Evolutionary conservation across 2,888 invertebrate species (phyloP).

Genomic region (Amaurobius ferox): DNA sequence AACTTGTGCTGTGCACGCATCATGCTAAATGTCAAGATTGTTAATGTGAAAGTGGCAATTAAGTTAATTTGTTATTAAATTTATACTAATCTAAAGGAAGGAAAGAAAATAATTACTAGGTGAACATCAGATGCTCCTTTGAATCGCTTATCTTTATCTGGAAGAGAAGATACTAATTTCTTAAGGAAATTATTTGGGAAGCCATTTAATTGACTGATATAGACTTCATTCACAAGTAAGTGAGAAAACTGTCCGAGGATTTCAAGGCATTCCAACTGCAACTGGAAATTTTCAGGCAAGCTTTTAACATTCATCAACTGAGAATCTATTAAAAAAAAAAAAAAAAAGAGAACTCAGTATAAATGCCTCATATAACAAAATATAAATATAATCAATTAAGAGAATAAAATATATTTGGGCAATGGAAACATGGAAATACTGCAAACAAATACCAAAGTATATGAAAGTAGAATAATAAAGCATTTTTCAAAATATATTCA

Average conservation of each 20-base stretch:
- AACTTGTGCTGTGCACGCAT: too few relatives aligned
- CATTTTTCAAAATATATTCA: too few relatives aligned
- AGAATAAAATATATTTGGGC: too few relatives aligned
- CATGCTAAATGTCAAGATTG: too few relatives aligned
- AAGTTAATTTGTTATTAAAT: too few relatives aligned
- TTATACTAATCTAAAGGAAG: not conserved
- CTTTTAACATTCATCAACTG: constrained; percentile 9
- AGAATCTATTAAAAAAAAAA: constrained; percentile 8
- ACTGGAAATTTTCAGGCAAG: constrained; percentile 15
- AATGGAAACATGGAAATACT: too few relatives aligned
- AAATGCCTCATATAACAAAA: too few relatives aligned
- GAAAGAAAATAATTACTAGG: constrained; percentile 23
- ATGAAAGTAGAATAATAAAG: too few relatives aligned
- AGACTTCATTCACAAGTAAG: not conserved
- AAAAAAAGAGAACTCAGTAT: not conserved
- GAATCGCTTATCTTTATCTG: constrained; percentile 24
- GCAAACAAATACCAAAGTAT: too few relatives aligned
- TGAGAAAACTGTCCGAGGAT: constrained; percentile 44
- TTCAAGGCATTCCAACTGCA: constrained; percentile 46
- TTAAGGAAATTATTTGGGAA: constrained; percentile 21
- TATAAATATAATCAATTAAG: too few relatives aligned
- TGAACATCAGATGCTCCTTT: constrained; percentile 28
- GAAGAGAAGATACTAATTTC: constrained; percentile 17
- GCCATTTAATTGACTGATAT: not conserved
- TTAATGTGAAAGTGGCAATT: too few relatives aligned